Base-by-base conservation (phyloP, 2,113 vertebrate species). In the Psettodes erumei region DNA sequence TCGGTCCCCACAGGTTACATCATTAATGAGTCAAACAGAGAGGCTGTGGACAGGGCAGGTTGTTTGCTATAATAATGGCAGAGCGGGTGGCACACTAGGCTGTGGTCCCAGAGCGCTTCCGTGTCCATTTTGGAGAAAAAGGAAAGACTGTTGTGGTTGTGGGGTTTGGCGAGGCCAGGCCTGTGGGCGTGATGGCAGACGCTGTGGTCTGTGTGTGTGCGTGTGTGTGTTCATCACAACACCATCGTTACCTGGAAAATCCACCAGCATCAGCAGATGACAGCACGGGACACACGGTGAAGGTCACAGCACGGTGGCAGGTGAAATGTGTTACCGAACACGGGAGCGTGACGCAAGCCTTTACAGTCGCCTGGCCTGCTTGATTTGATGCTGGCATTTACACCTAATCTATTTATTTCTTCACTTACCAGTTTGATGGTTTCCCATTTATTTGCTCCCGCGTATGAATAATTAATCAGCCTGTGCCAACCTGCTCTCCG, bases 191-290 rank as follows among this genome's bases (percentile, higher is more conserved):
- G 43, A 33, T 27, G 8, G 53, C 59, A 12, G 69, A 68, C 23
- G 8, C 53, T 35, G 60, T 38, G 10, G 21, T 42, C 18, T 19
- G 56, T 43, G 48, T 12, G 3, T 53, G 66, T 74, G 21, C 37
- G 18, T 19, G 56, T 43, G 48, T 12, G 3, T 53, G 66, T 74
- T 77, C 4, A 21, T 67, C 62, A 70, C 77, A 50, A 40, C 75
- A 68, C 50, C 25, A 23, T 78, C 58, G 65, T 85, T 86, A 90
- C 88, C 76, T 92, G 83, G 73, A 58, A 79, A 81, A 86, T 83
- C 33, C 63, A 55, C 32, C 13, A 3, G 73, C 77, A 71, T 87
- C 85, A 79, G 81, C 85, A 85, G 69, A 84, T 69, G 72, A 85
- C 15, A 21, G 59, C 81, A 56, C 40, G 79, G 87, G 88, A 86